Evolutionary conservation across 2,888 invertebrate species (phyloP), one percentile per base, ranked within the genome.

Genomic region (Lycaena phlaeas): DNA sequence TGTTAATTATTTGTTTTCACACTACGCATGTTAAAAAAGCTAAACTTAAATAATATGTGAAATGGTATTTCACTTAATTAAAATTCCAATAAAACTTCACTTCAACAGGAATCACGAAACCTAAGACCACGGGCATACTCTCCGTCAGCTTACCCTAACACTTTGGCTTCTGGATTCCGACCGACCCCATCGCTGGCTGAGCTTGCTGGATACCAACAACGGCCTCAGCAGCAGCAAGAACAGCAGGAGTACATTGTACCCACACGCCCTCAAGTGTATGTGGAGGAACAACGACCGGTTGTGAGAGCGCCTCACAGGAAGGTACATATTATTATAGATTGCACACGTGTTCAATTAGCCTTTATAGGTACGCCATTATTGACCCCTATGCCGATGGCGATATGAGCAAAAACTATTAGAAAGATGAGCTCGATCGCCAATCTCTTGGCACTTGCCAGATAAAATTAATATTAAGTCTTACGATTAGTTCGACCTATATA

Each of bases 231-330:
- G 46, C 67, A 59, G 43, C 69, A 71, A 46, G 61, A 65, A 36
- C 62, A 64, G 34, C 64, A 69, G 22, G 64, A 68, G 44, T 70
- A 64, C 53, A 4, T 60, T 43, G 41, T 61, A 59, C 54, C 62
- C 56, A 27, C 59, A 51, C 36, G 75, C 53, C 47, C 71, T 60
- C 74, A 76, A 42, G 51, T 53, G n/a, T 72, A 70, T 39, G 55
- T 77, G 50, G 90, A 91, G 49, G 92, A 93, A 52, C 92, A 93
- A 56, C 87, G 93, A 49, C 86, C 93, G 26, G 89, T 90, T 2
- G 41, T 53, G 6, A 64, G 78, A 48, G 56, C 61, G 28, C 69
- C 65, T 4, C 70, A 73, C 14, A 66, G 78, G 42, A 75, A 76
- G 71, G 78, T 78, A 54, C 41, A n/a, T n/a, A n/a, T n/a, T n/a